Percentiles rank a stretch among this genome's conserved stretches.
Conservation (phyloP, 2,888 invertebrate species). For the Macrophya alboannulata region DNA sequence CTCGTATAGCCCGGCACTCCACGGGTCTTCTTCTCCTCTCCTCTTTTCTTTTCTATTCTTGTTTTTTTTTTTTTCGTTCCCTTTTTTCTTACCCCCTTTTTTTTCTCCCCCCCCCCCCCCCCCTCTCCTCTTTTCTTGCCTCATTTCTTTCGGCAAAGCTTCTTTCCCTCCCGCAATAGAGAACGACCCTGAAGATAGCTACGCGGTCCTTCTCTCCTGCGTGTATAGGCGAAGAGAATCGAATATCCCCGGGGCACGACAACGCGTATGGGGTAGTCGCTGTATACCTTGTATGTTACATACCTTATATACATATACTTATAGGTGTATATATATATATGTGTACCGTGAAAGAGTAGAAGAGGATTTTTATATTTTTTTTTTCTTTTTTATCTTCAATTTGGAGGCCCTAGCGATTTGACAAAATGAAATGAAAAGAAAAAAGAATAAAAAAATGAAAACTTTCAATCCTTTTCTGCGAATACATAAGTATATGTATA, state of each 20-base stretch:
- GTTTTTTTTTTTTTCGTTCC: neutral
- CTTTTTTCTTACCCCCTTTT: neutral
- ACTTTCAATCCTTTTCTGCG: no score
- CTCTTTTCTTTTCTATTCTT: neutral
- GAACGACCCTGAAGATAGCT: no score
- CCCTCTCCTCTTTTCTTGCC: neutral
- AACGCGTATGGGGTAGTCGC: neutral
- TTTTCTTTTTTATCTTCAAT: neutral
- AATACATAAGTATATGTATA: no score
- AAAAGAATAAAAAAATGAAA: neutral
- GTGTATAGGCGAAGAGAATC: neutral
- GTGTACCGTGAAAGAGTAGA: neutral
- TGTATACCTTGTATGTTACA: no score
- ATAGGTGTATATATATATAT: neutral
- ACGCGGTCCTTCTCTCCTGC: neutral
- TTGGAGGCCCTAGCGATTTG: neutral
- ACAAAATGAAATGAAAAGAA: neutral
- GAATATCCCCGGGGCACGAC: neutral
- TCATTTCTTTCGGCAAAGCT: neutral
- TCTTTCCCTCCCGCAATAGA: neutral
- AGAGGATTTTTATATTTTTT: neutral
- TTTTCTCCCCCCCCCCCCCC: neutral
- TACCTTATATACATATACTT: no score
- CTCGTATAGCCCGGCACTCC: constrained; percentile 19
- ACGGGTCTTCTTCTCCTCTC: neutral